A percentile compares a stretch with the other conserved stretches of the same genome.
phyloP scores from a whole-genome alignment of 2,797 vertebrate genomes.

The Gallinago nigripennis region DNA sequence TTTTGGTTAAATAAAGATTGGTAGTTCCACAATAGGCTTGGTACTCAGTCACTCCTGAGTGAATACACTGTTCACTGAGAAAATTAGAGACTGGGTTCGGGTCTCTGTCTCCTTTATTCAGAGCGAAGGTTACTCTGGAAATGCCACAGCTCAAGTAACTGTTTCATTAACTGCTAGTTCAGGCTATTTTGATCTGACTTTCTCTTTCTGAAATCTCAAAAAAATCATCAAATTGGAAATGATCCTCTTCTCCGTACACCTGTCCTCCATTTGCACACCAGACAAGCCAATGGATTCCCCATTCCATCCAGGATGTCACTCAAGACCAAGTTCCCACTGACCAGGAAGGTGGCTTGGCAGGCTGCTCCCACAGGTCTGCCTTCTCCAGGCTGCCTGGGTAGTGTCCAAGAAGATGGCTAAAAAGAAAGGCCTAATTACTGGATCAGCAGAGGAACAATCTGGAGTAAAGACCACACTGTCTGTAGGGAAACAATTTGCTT shows the following conservation, averaged over 20 bases:
- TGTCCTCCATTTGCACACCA: not conserved
- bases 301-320: not conserved
- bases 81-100: not conserved
- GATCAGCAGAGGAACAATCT: not conserved
- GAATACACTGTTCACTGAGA: not conserved
- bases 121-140: not conserved
- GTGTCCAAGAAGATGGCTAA: not conserved
- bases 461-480: not conserved
- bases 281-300: not conserved
- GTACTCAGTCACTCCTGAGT: not conserved
- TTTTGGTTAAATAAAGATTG: not conserved
- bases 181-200: not conserved
- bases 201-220: not conserved
- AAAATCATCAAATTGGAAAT: not conserved
- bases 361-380: not conserved
- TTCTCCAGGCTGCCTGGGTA: not conserved
- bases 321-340: not conserved
- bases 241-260: fast-evolving
- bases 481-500: not conserved
- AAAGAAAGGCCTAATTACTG: not conserved
- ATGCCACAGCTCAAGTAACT: not conserved
- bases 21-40: not conserved
- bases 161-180: not conserved
- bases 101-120: not conserved
- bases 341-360: not conserved